Base-by-base conservation (phyloP, 2,888 invertebrate species). In the Folsomia manolachei region DNA sequence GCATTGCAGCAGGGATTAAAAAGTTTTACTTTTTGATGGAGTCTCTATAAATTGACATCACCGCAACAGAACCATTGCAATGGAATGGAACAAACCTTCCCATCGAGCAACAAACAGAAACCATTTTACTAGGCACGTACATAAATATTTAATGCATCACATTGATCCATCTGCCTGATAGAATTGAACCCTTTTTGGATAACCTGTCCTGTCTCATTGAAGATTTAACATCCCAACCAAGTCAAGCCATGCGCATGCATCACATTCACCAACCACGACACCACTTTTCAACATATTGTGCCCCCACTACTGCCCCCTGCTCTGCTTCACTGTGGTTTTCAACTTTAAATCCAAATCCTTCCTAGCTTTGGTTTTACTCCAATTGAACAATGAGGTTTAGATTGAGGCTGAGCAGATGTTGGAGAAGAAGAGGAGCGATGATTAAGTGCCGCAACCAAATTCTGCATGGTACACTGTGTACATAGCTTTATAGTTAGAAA, bases 311-410 rank as follows among this genome's bases (percentile, higher is more conserved):
- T n/a, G n/a, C n/a, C n/a, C n/a, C 4, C 39, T 39, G 39, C 39
- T 56, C 18, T 56, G 9, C 51, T 51, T 51, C 51, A 11, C 9
- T 51, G 56, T 56, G 56, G 56, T 56, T 56, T 18, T 21, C 56
- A 7, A 19, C 19, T 19, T 56, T 21, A 18, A 18, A 19, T n/a
- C 19, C 18, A 7, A 56, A 51, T 51, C 18, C 18, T 51, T 11
- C 9, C 51, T 11, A 18, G 9, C 18, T 51, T 18, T 19, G 21
- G 7, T 56, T 56, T 56, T 19, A 56, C 18, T 56, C 19, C 56
- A 56, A 56, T 56, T 56, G 56, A 56, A 56, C 56, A 56, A 56
- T 56, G 56, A 19, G 51, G 51, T 11, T 51, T 51, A 51, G 9
- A 18, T 51, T 9, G 51, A 51, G 7, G 56, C 4, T 19, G 56